Base-by-base conservation (phyloP, 2,888 invertebrate species). In the Prosopocoilus inquinatus region DNA sequence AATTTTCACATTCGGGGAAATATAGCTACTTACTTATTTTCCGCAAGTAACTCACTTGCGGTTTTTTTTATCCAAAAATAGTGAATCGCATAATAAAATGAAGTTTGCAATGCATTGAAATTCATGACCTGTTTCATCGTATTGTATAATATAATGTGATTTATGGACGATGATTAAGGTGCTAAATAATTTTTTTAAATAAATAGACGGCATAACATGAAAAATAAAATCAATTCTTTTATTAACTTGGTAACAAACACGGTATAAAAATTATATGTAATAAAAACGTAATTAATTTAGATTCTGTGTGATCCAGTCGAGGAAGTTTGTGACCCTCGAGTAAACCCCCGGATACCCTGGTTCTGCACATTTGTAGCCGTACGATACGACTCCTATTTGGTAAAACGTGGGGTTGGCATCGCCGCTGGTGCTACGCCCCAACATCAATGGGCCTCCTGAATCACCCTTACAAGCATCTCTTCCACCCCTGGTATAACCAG, bases 391-490 rank as follows among this genome's bases (percentile, higher is more conserved):
- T 1, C 88, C 88, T 47, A 87, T 84, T 65, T 87, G 82, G 69
- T 85, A 84, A 78, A 67, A 73, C n/a, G 52, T 57, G 20, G 64
- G 8, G 12, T 32, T 73, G 20, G 32, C 45, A 9, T 45, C 46
- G 12, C 50, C 50, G 9, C 13, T 38, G 13, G 15, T 12, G 2
- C 28, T 28, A n/a, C 38, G 36, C 12, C 32, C 46, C 38, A 63
- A 81, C 87, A 90, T 88, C 9, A 92, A 75, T 0, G 92, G 91
- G 2, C 92, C 92, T 0, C 92, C 92, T 46, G 90, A 90, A 77
- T 92, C 92, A 1, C 91, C 90, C 78, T 87, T 84, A 65, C 90
- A 90, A 39, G 90, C 84, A 69, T 90, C 90, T 70, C 84, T 85
- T 15, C 85, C 85, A 0, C 89, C 89, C 46, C 72, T 67, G 48